These are phyloP conservation scores for Metallyticus violacea DNA, from an alignment of 2,888 invertebrate species.

Conservation along the genomic window DNA sequence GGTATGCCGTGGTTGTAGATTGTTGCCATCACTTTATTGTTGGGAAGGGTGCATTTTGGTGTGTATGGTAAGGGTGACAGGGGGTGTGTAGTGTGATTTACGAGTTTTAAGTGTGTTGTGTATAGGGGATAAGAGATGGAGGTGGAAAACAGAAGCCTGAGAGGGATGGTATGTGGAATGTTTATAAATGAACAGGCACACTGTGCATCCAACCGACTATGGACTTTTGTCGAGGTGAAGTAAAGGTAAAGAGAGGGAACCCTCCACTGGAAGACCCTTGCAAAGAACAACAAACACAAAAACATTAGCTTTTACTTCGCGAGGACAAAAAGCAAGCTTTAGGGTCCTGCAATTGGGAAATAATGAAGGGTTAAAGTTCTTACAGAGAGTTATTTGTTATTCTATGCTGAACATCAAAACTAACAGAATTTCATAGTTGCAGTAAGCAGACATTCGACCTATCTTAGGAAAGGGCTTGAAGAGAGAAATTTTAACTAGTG, in stretches of 20 bases:
- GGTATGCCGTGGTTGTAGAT: neutral
- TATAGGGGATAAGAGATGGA: neutral
- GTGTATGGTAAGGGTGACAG: constrained; percentile 7
- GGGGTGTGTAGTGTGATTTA: constrained; percentile 16
- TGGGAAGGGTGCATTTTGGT: constrained; percentile 17
- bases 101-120: constrained; percentile 12
- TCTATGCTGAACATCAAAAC: too few relatives aligned
- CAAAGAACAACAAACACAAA: neutral
- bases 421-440: too few relatives aligned
- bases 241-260: neutral
- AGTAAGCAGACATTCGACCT: too few relatives aligned
- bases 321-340: too few relatives aligned
- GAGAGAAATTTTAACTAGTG: too few relatives aligned
- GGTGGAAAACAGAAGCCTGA: neutral
- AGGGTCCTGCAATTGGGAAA: too few relatives aligned
- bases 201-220: neutral
- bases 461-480: too few relatives aligned
- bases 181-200: neutral
- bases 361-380: too few relatives aligned
- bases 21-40: constrained; percentile 19
- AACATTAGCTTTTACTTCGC: neutral
- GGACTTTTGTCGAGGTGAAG: neutral
- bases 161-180: neutral
- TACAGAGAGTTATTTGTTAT: too few relatives aligned
- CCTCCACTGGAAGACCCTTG: neutral